These are phyloP conservation scores for Geotrupes spiniger DNA, from an alignment of 2,888 invertebrate genomes.

Conservation along the genomic window DNA sequence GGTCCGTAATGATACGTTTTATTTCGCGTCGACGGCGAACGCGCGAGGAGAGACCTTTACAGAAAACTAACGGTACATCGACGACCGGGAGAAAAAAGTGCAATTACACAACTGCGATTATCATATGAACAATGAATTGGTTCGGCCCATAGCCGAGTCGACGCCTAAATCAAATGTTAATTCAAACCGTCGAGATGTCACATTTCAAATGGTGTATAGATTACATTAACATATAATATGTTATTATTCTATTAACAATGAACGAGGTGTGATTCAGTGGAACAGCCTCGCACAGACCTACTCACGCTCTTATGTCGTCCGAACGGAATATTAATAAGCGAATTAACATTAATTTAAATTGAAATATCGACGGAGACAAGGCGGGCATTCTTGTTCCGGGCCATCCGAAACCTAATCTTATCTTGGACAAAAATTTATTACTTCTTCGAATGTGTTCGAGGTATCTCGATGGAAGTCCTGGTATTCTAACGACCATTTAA, in stretches of 20 bases:
- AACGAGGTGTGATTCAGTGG: slow-evolving; percentile 43
- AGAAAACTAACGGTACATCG: slow-evolving; percentile 5
- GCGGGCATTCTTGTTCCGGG: no score
- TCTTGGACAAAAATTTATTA: no score
- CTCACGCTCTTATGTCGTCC: slow-evolving; percentile 14
- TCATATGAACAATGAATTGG: slow-evolving; percentile 50
- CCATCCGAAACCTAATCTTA: no score
- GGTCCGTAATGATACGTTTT: slow-evolving; percentile 5
- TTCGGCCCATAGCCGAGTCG: slow-evolving; percentile 45
- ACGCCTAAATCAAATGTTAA: slow-evolving; percentile 50
- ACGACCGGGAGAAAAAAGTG: background rate
- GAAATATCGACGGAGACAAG: slow-evolving; percentile 5
- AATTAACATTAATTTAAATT: slow-evolving; percentile 15
- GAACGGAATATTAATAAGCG: slow-evolving; percentile 16
- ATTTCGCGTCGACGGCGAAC: slow-evolving; percentile 1
- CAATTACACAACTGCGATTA: slow-evolving; percentile 35
- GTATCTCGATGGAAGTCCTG: no score
- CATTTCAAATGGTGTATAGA: slow-evolving; percentile 47
- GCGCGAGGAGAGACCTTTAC: slow-evolving; percentile 3
- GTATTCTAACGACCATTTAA: no score
- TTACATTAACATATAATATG: slow-evolving; percentile 52
- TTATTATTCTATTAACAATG: slow-evolving; percentile 53
- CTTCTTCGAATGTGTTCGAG: no score
- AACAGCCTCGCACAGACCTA: slow-evolving; percentile 14
- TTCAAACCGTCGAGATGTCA: slow-evolving; percentile 48